Base-by-base conservation (phyloP, 2,113 vertebrate genomes). In the Sigmodon hispidus region DNA sequence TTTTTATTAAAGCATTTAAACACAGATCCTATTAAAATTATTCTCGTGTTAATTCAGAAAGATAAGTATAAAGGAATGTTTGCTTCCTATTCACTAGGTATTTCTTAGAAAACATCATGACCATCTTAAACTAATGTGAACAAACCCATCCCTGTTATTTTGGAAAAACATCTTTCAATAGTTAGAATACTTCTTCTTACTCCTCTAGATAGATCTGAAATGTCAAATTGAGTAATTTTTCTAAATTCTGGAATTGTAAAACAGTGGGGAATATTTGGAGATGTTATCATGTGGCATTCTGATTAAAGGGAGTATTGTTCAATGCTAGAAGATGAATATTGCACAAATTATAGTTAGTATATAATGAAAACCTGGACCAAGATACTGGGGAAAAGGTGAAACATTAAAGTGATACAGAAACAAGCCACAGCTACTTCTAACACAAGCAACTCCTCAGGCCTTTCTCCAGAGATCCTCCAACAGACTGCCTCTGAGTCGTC, bases 291-390 rank as follows among this genome's bases (percentile, higher is more conserved):
- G 16, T 89, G 91, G 93, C 92, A 94, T 94, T 92, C 29, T 96
- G 94, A 86, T 79, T 89, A 89, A 86, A 65, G 69, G 92, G 93
- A 96, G 70, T 21, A 92, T 57, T 96, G 98, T 96, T 98, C 97
- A 97, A 94, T 87, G 36, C 2, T 96, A 91, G 94, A 96, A 98
- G 95, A 80, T n/a, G n/a, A n/a, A n/a, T n/a, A n/a, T n/a, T n/a
- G n/a, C n/a, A n/a, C n/a, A n/a, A n/a, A n/a, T n/a, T n/a, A n/a
- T n/a, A n/a, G n/a, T n/a, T n/a, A n/a, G n/a, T n/a, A n/a, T n/a
- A n/a, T n/a, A n/a, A n/a, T n/a, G n/a, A n/a, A n/a, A n/a, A n/a
- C n/a, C n/a, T n/a, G n/a, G n/a, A n/a, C n/a, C n/a, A n/a, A n/a
- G n/a, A n/a, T n/a, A n/a, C n/a, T n/a, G n/a, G n/a, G n/a, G n/a